phyloP scores from a whole-genome alignment of 2,888 invertebrate genomes.

The Eugnorisma glareosa region DNA sequence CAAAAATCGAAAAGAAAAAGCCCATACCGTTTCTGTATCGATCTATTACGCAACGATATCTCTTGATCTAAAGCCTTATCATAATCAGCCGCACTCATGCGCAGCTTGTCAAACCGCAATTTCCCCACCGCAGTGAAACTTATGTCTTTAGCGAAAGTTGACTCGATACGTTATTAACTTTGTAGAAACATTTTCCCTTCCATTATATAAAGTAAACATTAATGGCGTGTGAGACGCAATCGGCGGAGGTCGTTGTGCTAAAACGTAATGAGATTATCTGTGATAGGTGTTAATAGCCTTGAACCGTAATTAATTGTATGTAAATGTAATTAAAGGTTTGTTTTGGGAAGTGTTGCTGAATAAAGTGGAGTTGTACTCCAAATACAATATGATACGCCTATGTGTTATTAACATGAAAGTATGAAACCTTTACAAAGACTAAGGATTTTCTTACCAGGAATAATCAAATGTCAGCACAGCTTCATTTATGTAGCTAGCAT shows the following conservation, averaged over 20 bases:
- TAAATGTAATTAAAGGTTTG: constrained; percentile 40
- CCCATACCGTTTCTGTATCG: constrained; percentile 20
- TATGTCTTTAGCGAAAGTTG: constrained; percentile 82
- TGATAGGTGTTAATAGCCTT: constrained; percentile 37
- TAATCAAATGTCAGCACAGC: background rate
- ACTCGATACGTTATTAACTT: constrained; percentile 75
- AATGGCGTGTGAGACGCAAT: constrained; percentile 46
- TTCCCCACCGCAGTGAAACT: constrained; percentile 67
- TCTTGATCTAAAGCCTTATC: constrained; percentile 68
- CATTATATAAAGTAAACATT: constrained; percentile 51
- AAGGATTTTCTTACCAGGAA: background rate
- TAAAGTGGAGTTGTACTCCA: background rate
- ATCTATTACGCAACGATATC: constrained; percentile 62
- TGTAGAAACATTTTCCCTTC: constrained; percentile 83
- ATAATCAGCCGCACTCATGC: constrained; percentile 58
- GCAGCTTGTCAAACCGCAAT: constrained; percentile 69
- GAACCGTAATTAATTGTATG: constrained; percentile 35
- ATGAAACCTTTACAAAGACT: background rate
- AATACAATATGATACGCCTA: background rate
- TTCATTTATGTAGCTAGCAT: background rate
- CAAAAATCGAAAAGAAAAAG: constrained; percentile 19
- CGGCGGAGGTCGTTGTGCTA: constrained; percentile 44
- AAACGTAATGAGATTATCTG: constrained; percentile 56
- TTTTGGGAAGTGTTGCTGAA: constrained; percentile 14
- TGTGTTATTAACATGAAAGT: background rate